Percentiles rank a stretch among this genome's conserved stretches.
Evolutionary conservation across 2,888 invertebrate species (phyloP).

Genomic region (Volucella inflata): DNA sequence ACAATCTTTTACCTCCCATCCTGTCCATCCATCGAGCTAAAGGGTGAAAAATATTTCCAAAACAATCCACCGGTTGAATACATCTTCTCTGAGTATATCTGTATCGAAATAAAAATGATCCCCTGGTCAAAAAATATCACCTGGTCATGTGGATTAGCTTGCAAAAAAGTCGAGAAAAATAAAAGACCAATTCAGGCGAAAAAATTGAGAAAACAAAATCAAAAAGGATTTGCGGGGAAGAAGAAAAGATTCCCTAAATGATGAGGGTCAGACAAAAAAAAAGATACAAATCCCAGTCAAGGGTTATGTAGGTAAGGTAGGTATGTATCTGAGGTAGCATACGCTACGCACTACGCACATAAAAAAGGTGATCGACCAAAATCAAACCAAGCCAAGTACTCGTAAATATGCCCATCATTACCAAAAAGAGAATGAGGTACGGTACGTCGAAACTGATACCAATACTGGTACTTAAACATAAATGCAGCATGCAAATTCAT

Average conservation of each 20-base stretch:
- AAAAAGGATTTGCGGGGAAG: slow-evolving; percentile 63
- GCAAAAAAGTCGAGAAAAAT: slow-evolving; percentile 26
- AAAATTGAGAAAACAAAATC: slow-evolving; percentile 42
- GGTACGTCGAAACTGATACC: neutral
- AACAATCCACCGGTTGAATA: slow-evolving; percentile 66
- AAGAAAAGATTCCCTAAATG: slow-evolving; percentile 56
- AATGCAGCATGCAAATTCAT: slow-evolving; percentile 66
- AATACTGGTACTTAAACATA: slow-evolving; percentile 19
- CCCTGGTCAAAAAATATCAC: slow-evolving; percentile 68
- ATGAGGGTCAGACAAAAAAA: slow-evolving; percentile 56
- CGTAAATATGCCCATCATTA: slow-evolving; percentile 20
- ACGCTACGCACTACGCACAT: neutral
- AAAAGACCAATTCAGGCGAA: neutral
- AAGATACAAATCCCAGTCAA: slow-evolving; percentile 3
- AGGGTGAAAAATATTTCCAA: slow-evolving; percentile 59
- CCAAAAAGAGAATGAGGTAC: slow-evolving; percentile 38
- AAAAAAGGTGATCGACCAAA: slow-evolving; percentile 68
- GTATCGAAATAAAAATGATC: slow-evolving; percentile 61
- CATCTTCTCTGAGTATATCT: slow-evolving; percentile 22
- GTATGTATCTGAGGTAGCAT: no score
- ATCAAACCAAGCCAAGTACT: slow-evolving; percentile 41
- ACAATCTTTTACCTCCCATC: slow-evolving; percentile 52
- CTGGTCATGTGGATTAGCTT: slow-evolving; percentile 71
- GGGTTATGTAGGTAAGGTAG: slow-evolving; percentile 40
- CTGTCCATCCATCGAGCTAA: slow-evolving; percentile 37